These are phyloP conservation scores for Mugil cephalus DNA, from an alignment of 2,113 vertebrate genomes.

Conservation along the genomic window DNA sequence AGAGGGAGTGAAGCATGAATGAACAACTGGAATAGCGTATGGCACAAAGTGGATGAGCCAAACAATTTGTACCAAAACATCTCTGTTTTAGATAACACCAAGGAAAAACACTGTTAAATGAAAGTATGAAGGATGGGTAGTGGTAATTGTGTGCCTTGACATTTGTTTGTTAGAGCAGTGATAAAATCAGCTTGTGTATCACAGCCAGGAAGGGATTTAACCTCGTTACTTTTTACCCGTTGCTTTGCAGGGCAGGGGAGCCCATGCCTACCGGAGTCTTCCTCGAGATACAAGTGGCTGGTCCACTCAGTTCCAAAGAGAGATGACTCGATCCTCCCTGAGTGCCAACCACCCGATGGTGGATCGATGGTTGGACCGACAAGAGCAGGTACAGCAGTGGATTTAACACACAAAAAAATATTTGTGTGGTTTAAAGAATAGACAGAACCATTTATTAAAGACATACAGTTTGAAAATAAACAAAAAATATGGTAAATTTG, in stretches of 20 bases:
- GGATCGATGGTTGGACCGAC: slow-evolving; percentile 95
- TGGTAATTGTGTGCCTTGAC: background rate
- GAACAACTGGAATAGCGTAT: slow-evolving; percentile 16
- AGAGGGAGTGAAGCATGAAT: slow-evolving; percentile 43
- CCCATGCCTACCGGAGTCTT: slow-evolving; percentile 93
- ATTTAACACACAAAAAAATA: background rate
- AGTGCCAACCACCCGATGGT: slow-evolving; percentile 99
- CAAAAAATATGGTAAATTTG: too few species aligned
- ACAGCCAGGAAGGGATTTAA: background rate
- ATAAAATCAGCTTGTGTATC: background rate
- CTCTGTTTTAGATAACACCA: too few species aligned
- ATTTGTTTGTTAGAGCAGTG: background rate
- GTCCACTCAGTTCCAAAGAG: slow-evolving; percentile 96
- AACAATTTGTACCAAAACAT: slow-evolving; percentile 3
- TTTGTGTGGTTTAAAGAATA: too few species aligned
- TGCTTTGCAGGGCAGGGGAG: slow-evolving; percentile 70
- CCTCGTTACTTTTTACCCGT: background rate
- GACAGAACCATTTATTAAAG: too few species aligned
- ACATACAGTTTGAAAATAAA: too few species aligned
- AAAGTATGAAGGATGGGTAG: background rate
- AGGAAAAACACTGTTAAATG: slow-evolving; percentile 1
- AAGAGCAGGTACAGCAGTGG: slow-evolving; percentile 91
- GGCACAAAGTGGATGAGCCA: slow-evolving; percentile 42
- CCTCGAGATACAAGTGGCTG: slow-evolving; percentile 92
- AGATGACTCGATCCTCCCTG: slow-evolving; percentile 94